Evolutionary conservation across 2,888 invertebrate genomes (phyloP).

Genomic region (Scotopteryx bipunctaria): DNA sequence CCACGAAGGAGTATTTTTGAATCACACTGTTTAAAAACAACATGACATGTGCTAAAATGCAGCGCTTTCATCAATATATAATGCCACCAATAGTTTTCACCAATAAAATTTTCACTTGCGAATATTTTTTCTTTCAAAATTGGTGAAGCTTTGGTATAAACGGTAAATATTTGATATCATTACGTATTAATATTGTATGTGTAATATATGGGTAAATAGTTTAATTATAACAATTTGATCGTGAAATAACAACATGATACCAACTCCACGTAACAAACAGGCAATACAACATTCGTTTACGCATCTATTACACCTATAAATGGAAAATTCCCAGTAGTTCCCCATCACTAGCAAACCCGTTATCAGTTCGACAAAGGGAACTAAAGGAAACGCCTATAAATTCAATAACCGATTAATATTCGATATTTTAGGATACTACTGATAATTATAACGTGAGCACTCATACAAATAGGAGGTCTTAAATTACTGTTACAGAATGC

Average conservation of each 20-base stretch:
- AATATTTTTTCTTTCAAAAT: no score
- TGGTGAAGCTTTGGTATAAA: no score
- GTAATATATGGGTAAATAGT: no score
- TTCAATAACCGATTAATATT: slow-evolving; percentile 70
- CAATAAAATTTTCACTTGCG: no score
- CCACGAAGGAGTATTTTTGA: no score
- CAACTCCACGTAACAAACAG: slow-evolving; percentile 32
- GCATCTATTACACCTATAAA: slow-evolving; percentile 72
- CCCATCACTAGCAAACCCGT: not conserved
- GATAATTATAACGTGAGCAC: slow-evolving; percentile 80
- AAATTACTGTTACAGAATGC: slow-evolving; percentile 33
- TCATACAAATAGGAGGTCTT: slow-evolving; percentile 71
- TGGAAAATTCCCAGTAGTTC: slow-evolving; percentile 9
- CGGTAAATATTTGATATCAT: no score
- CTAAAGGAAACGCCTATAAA: slow-evolving; percentile 58
- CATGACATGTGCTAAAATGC: no score
- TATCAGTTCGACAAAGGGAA: slow-evolving; percentile 8
- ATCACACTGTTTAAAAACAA: no score
- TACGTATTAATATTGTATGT: no score
- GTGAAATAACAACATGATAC: slow-evolving; percentile 4
- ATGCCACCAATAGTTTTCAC: no score
- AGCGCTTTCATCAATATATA: no score
- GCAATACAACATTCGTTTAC: slow-evolving; percentile 60
- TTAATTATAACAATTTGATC: no score
- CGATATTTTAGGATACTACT: slow-evolving; percentile 67